Conservation (phyloP, 2,113 vertebrate genomes). For the Cyphomyrus plagiostoma region DNA sequence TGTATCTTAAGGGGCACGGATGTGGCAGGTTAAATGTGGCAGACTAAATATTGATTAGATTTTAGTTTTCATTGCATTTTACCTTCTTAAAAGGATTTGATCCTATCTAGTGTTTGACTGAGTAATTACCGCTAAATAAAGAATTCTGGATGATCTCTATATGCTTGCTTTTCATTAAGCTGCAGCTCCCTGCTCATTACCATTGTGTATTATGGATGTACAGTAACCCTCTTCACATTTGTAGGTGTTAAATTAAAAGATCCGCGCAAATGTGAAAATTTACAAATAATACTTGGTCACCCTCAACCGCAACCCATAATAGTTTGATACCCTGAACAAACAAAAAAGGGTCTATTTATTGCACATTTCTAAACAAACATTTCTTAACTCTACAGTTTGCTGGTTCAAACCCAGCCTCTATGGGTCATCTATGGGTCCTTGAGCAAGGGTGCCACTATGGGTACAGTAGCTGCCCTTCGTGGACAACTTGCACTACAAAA, state of each 20-base stretch:
- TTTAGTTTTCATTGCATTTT: neutral
- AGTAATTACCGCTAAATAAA: neutral
- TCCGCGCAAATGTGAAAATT: neutral
- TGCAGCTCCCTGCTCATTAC: neutral
- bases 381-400: neutral
- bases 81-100: neutral
- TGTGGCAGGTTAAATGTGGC: neutral
- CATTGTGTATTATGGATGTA: neutral
- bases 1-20: neutral
- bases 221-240: neutral
- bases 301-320: neutral
- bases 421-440: no score
- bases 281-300: neutral
- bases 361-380: neutral
- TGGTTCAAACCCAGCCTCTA: no score
- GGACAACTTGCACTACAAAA: no score
- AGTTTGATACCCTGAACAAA: neutral
- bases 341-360: neutral
- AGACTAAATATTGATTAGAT: neutral
- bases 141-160: neutral
- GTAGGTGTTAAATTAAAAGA: neutral
- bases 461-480: no score
- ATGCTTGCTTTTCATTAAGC: neutral
- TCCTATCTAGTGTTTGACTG: neutral
- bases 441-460: no score